Base-by-base conservation (phyloP, 2,113 vertebrate genomes). In the Silurus glanis region DNA sequence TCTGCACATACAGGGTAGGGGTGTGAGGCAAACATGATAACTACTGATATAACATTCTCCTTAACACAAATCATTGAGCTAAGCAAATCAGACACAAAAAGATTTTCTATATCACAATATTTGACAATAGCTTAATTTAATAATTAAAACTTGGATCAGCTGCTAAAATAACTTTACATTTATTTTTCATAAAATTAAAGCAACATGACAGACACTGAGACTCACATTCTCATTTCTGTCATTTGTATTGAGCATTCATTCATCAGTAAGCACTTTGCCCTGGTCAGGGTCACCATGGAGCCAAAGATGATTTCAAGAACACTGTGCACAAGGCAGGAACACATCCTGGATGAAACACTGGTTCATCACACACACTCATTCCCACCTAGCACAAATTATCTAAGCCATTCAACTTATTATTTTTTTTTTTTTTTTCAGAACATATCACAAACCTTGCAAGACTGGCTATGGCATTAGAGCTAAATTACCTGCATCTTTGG, bases 381-480 rank as follows among this genome's bases (percentile, higher is more conserved):
- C 47, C 23, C 45, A 75, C 72, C 47, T 23, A 51, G 17, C 5
- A 51, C 17, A n/a, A 78, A 6, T 78, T n/a, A 78, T 55, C 4
- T 2, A 16, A 55, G 6, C 13, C 49, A 82, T 61, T 58, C 45
- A 21, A 25, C 16, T 61, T 45, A 37, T 37, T 37, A 37, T 37
- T 37, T 37, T 1, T 37, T 1, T 37, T 1, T 37, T 37, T 10
- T 45, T 80, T 62, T 47, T 47, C 67, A 67, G 59, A 53, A 66
- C 78, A 78, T 79, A 71, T 58, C 25, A 82, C 74, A 71, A 83
- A 82, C 89, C 85, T 74, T 85, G 89, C 90, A 84, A 51, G 83
- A 71, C 71, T 53, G 80, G 71, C 47, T 82, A 85, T 90, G 91
- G 94, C 94, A 92, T 94, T 94, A 93, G 90, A 90, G 91, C 58